Percentiles rank a stretch among this genome's conserved stretches.
Evolutionary conservation across 2,888 invertebrate species (phyloP).

Genomic region (Drosophila atroscutellata): DNA sequence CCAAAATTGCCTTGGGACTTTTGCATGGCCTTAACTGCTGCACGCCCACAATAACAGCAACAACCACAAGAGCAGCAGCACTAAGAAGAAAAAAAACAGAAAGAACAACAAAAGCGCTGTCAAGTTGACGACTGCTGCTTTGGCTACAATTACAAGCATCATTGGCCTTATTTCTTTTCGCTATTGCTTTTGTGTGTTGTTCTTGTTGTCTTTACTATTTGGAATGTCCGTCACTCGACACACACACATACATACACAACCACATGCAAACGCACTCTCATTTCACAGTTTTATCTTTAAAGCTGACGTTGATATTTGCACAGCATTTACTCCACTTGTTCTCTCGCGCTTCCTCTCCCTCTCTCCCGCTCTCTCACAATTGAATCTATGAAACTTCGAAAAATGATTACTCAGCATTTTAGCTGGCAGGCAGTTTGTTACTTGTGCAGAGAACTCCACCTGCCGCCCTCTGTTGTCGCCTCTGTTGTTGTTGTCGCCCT

Average conservation of each 20-base stretch:
- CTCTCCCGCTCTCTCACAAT: conserved; percentile 15
- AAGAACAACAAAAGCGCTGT: conserved; percentile 34
- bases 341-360: background rate
- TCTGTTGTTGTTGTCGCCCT: background rate
- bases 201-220: conserved; percentile 44
- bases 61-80: conserved; percentile 1
- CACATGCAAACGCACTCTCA: conserved; percentile 5
- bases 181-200: conserved; percentile 43
- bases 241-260: background rate
- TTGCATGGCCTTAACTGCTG: conserved; percentile 53
- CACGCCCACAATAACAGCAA: conserved; percentile 55
- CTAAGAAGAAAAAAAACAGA: conserved; percentile 30
- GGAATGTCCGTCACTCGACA: conserved; percentile 43
- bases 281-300: conserved; percentile 46
- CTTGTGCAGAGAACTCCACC: conserved; percentile 37
- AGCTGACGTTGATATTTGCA: conserved; percentile 67
- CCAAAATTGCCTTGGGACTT: conserved; percentile 54
- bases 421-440: conserved; percentile 51
- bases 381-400: conserved; percentile 64
- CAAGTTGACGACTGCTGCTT: conserved; percentile 51
- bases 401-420: conserved; percentile 78
- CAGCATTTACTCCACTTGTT: conserved; percentile 63
- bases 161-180: conserved; percentile 72
- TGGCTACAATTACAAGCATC: conserved; percentile 76
- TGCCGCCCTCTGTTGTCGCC: background rate